Percentiles rank a stretch among this genome's conserved stretches.
Conservation (phyloP, 2,797 vertebrate genomes). For the Toxotes lorentzi region DNA sequence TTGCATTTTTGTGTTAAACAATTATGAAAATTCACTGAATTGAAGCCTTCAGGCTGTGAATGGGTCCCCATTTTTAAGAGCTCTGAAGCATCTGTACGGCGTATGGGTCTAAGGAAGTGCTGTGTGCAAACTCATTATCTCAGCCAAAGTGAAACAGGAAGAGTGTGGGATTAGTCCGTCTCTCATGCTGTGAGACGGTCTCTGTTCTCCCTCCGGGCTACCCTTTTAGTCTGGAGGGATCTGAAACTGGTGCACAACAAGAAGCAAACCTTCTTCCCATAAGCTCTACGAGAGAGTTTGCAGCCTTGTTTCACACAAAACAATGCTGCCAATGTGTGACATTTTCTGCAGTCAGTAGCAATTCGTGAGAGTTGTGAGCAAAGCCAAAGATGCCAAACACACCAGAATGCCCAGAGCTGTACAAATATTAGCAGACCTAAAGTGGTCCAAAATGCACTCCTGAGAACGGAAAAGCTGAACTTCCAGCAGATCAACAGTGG, state of each 20-base stretch:
- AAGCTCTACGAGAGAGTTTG: conserved; percentile 10
- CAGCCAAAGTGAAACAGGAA: conserved; percentile 78
- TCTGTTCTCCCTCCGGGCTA: conserved; percentile 75
- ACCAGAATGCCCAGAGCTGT: conserved; percentile 13
- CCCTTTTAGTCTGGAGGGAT: conserved; percentile 68
- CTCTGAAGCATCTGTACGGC: conserved; percentile 82
- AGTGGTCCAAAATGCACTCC: conserved; percentile 9
- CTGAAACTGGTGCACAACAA: conserved; percentile 65
- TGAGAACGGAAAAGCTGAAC: conserved; percentile 11
- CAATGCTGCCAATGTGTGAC: conserved; percentile 24
- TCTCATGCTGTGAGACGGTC: conserved; percentile 71
- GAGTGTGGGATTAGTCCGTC: conserved; percentile 57
- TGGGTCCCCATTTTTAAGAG: conserved; percentile 19
- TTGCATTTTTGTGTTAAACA: neutral
- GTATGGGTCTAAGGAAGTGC: conserved; percentile 66
- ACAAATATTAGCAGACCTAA: conserved; percentile 37
- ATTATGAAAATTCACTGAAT: neutral
- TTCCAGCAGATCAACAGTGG: conserved; percentile 2
- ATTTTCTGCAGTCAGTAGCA: conserved; percentile 25
- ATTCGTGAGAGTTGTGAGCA: conserved; percentile 22
- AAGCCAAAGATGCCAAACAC: conserved; percentile 18
- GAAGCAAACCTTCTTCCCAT: conserved; percentile 22
- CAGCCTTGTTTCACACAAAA: conserved; percentile 28
- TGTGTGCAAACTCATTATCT: conserved; percentile 70
- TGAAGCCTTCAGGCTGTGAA: neutral